Percentiles rank a stretch among this genome's conserved stretches.
Evolutionary conservation across 2,113 vertebrate species (phyloP).

Genomic region (Ranitomeya imitator): DNA sequence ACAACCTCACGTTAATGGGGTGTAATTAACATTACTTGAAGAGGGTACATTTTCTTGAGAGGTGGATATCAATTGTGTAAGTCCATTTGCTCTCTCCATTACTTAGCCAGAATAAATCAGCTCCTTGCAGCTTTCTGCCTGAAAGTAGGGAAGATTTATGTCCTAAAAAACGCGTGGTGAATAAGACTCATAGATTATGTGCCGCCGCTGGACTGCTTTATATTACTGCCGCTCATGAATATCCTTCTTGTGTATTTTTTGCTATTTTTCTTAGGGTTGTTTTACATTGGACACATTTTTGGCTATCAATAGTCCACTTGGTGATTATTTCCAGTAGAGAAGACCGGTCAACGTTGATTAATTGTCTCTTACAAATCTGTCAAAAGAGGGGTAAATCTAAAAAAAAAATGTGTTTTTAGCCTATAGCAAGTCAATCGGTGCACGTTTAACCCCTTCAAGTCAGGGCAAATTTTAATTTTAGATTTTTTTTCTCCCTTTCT

Average conservation of each 20-base stretch:
- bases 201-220: not conserved
- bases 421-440: too few species aligned
- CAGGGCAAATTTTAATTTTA: too few species aligned
- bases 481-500: too few species aligned
- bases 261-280: not conserved
- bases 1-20: constrained; percentile 64
- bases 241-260: not conserved
- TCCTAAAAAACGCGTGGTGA: constrained; percentile 4
- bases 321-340: too few species aligned
- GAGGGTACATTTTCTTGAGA: constrained; percentile 56
- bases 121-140: constrained; percentile 28
- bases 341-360: not conserved
- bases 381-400: not conserved
- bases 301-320: not conserved
- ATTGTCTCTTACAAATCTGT: not conserved
- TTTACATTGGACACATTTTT: constrained; percentile 3
- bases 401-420: too few species aligned
- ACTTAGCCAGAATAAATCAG: constrained; percentile 55
- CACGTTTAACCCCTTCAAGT: too few species aligned
- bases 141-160: constrained; percentile 43
- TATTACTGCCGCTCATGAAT: constrained; percentile 10
- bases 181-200: constrained; percentile 41
- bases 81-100: constrained; percentile 59
- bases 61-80: constrained; percentile 57
- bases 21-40: constrained; percentile 63